Base-by-base conservation (phyloP, 1,140 invertebrate genomes). In the Contarinia nasturtii region DNA sequence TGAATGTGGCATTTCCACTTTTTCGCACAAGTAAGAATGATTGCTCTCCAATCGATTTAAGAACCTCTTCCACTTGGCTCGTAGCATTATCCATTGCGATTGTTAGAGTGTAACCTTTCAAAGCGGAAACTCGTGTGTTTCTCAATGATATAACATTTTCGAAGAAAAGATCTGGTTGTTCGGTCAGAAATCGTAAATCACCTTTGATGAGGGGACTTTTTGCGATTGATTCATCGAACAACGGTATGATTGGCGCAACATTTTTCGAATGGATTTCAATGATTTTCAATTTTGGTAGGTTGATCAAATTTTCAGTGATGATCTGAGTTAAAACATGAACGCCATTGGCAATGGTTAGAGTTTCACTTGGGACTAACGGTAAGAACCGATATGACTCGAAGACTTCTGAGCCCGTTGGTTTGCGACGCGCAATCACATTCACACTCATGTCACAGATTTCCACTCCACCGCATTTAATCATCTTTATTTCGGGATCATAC, bases 381-480 rank as follows among this genome's bases (percentile, higher is more conserved):
- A 90, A 58, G 56, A 94, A 92, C 48, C 71, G 66, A 54, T 84
- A 86, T 54, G 75, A 74, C 57, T 85, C 82, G 8, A 84, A 54
- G 5, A 84, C 75, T 12, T 80, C 79, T 18, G 79, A 70, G 8
- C 72, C 74, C 4, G 72, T 63, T 10, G 70, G 68, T 50, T 75
- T 70, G 20, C 70, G 74, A 49, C 77, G 73, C 7, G 83, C 71
- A 42, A 93, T 89, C 3, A 79, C 73, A 52, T 76, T 85, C 0
- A 84, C 83, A 54, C 82, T 79, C 0, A 94, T 62, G 40, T 86
- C 88, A 48, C 76, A 71, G 21, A 93, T 75, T 66, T 89, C 83
- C 14, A 94, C 79, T 45, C 86, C 86, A 33, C 86, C 87, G 46
- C 57, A 51, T 27, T 27, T 27, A 46, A 60, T 51, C 61, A 60